Evolutionary conservation across 2,888 invertebrate species (phyloP), one percentile per base, ranked within the genome.

Genomic region (Anaspis maculata): DNA sequence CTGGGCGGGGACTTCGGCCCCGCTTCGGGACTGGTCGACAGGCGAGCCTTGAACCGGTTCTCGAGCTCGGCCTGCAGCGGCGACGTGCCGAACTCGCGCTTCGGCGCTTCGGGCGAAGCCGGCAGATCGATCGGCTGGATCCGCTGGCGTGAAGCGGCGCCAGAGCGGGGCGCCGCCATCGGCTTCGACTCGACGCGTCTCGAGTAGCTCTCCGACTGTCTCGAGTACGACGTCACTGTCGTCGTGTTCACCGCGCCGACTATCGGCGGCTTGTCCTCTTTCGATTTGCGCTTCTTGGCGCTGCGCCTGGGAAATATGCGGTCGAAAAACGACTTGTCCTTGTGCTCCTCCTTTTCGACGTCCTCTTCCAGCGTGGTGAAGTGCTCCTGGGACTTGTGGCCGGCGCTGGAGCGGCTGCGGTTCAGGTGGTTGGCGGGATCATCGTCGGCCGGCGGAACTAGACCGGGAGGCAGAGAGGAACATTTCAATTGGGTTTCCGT

Each of bases 221-320:
- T 28, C 11, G 32, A 19, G 14, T 29, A 30, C 10, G 13, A 25
- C 13, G 4, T 11, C 12, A 13, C 27, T 12, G 15, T 29, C 10
- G 9, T 15, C 19, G 15, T 33, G 15, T 39, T 40, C 21, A 42
- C 34, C 14, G 27, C 35, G 14, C 32, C 41, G 10, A 38, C 71
- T n/a, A n/a, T n/a, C n/a, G n/a, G n/a, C n/a, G n/a, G n/a, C 70
- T 56, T 70, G 69, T 39, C 67, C 67, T 48, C 41, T 4, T 27
- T 24, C 37, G 73, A 70, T 47, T 79, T 76, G 39, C 77, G 77
- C 58, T 81, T 80, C 55, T 81, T 80, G 15, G 78, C 81, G 33
- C 82, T 83, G 49, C 79, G 77, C 46, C 83, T 71, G 23, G 79
- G 69, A 25, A 83, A 69, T 32, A 83, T 61, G 42, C 83, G 70